Percentiles rank a stretch among this genome's conserved stretches.
Conservation (phyloP, 2,797 vertebrate species). For the Lagodon rhomboides region DNA sequence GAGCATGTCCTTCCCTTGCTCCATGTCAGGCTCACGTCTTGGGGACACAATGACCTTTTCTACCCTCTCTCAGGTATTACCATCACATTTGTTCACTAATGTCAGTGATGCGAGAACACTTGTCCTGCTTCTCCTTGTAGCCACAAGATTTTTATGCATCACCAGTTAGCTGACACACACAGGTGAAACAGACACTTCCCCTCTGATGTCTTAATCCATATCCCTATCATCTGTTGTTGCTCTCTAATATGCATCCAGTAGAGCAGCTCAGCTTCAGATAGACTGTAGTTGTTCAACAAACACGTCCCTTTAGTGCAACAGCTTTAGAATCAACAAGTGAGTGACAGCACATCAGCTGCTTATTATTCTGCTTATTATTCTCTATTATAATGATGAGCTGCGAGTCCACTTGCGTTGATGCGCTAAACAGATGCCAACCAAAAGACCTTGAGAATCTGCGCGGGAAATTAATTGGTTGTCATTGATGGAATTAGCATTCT, state of each 20-base stretch:
- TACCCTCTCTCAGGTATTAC: slow-evolving; percentile 70
- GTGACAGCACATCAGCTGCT: slow-evolving; percentile 55
- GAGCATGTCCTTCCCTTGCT: slow-evolving; percentile 78
- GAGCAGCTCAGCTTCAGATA: slow-evolving; percentile 36
- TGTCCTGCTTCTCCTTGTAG: slow-evolving; percentile 43
- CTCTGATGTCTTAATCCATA: slow-evolving; percentile 34
- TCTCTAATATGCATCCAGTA: slow-evolving; percentile 24
- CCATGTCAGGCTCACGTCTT: slow-evolving; percentile 74
- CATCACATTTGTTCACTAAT: slow-evolving; percentile 54
- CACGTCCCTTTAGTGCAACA: slow-evolving; percentile 50
- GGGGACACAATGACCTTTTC: slow-evolving; percentile 78
- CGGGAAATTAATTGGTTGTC: slow-evolving; percentile 85
- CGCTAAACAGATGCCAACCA: slow-evolving; percentile 76
- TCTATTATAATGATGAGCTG: slow-evolving; percentile 67
- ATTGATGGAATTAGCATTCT: slow-evolving; percentile 85
- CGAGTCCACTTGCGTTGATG: slow-evolving; percentile 60
- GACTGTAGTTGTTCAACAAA: slow-evolving; percentile 46
- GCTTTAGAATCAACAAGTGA: slow-evolving; percentile 80
- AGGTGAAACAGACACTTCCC: slow-evolving; percentile 17
- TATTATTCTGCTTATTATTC: slow-evolving; percentile 72
- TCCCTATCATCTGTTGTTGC: slow-evolving; percentile 44
- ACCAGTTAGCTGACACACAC: slow-evolving; percentile 20
- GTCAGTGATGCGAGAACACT: slow-evolving; percentile 48
- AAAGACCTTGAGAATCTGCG: slow-evolving; percentile 81
- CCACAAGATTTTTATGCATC: slow-evolving; percentile 32